Base-by-base conservation (phyloP, 2,888 invertebrate genomes). In the Eulithis prunata region DNA sequence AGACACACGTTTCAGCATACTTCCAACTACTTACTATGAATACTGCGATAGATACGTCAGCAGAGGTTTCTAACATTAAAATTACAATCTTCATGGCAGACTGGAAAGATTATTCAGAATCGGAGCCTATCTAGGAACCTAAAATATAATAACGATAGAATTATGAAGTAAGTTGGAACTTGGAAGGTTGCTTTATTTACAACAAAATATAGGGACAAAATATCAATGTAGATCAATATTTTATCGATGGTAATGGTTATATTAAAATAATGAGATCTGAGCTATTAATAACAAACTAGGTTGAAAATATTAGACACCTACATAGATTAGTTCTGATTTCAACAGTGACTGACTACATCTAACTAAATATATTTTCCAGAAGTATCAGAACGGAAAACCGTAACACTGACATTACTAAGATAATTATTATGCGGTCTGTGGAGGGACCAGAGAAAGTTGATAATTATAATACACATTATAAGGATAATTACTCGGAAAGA, bases 1-100 rank as follows among this genome's bases (percentile, higher is more conserved):
- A 71, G 68, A 72, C 62, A 72, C 66, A 66, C 46, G 51, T 43
- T 58, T 59, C 47, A 60, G 51, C 52, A 65, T 41, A 41, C 41
- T 41, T 51, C 21, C n/a, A 45, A 41, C 41, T 36, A 58, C 58
- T 38, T 43, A 41, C n/a, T 56, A 28, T 13, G n/a, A 36, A 36
- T 7, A 13, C 47, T 61, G 13, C 13, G 11, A 36, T 53, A 53
- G 10, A 6, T 32, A 53, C 32, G 13, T 60, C 13, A 10, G n/a
- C 57, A 47, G 28, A 13, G 14, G 36, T 56, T 56, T 56, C 12
- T 13, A 38, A 8, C 12, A 32, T n/a, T 6, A 32, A 53, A 36
- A 47, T 47, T 13, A 47, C 14, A 13, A 47, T 47, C n/a, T 6
- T 6, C 32, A 32, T 32, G 32, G 21, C 21, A 21, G 21, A 21